Percentiles rank a stretch among this genome's conserved stretches.
phyloP scores from a whole-genome alignment of 2,888 invertebrate genomes.

The Hyppa rectilinea region DNA sequence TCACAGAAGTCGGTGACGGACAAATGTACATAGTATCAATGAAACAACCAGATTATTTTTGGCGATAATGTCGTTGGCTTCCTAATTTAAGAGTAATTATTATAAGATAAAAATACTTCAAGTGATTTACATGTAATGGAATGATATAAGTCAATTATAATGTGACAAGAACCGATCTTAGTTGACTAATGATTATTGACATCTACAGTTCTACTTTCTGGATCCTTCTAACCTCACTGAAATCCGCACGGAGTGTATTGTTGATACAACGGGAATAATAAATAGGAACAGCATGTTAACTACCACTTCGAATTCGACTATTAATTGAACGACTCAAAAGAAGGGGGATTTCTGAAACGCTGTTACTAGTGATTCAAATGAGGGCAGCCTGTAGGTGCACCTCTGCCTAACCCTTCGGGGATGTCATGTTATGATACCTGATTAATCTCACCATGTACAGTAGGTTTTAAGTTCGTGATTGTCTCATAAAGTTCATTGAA shows the following conservation, averaged over 20 bases:
- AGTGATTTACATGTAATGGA: neutral
- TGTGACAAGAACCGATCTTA: neutral
- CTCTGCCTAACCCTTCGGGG: no score
- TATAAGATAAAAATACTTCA: neutral
- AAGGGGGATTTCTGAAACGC: no score
- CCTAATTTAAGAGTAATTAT: neutral
- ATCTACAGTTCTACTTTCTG: neutral
- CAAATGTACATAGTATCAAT: neutral
- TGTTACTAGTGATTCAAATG: no score
- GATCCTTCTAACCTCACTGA: neutral
- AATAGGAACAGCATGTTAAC: no score
- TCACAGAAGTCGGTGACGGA: no score
- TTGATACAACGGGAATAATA: no score
- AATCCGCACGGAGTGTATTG: neutral
- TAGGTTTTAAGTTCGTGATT: neutral
- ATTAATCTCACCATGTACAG: no score
- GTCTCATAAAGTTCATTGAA: neutral
- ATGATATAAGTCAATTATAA: neutral
- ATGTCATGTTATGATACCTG: no score
- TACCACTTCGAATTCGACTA: no score
- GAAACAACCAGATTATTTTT: neutral
- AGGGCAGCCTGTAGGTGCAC: no score
- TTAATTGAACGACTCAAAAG: no score
- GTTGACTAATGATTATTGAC: neutral
- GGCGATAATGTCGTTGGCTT: neutral